Evolutionary conservation across 2,888 invertebrate species (phyloP).

Genomic region (Chrysolina americana): DNA sequence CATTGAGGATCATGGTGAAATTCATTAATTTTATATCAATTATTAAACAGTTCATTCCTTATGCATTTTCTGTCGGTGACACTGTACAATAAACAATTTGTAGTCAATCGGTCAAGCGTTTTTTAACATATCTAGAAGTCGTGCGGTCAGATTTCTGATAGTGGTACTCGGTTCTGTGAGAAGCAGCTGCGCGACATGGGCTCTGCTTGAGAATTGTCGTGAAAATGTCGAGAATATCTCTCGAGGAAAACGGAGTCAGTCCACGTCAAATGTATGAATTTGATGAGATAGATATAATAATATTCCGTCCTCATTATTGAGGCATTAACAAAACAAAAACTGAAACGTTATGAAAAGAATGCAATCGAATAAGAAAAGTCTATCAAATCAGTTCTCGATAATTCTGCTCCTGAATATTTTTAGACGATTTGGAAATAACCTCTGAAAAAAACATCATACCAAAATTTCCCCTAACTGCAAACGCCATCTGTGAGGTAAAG

Average conservation of each 20-base stretch:
- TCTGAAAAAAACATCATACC: no score
- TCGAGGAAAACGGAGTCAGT: neutral
- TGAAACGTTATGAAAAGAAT: no score
- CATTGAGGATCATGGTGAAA: neutral
- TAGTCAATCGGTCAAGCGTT: constrained; percentile 6
- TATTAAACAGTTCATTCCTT: neutral
- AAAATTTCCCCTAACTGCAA: no score
- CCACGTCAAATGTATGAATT: neutral
- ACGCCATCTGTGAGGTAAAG: no score
- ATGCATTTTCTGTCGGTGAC: constrained; percentile 1
- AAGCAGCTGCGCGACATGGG: neutral
- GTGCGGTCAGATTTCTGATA: constrained; percentile 14
- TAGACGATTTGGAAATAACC: no score
- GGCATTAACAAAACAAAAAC: no score
- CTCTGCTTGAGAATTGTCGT: no score
- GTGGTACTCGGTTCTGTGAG: neutral
- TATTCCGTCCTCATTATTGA: no score
- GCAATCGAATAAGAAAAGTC: no score
- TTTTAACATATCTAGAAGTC: constrained; percentile 9
- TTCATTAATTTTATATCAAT: neutral
- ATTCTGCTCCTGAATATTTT: no score
- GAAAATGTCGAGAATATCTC: constrained; percentile 4
- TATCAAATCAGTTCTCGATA: no score
- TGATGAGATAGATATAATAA: no score
- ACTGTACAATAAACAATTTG: constrained; percentile 10